Evolutionary conservation across 2,113 vertebrate species (phyloP).

Genomic region (Indicator indicator): DNA sequence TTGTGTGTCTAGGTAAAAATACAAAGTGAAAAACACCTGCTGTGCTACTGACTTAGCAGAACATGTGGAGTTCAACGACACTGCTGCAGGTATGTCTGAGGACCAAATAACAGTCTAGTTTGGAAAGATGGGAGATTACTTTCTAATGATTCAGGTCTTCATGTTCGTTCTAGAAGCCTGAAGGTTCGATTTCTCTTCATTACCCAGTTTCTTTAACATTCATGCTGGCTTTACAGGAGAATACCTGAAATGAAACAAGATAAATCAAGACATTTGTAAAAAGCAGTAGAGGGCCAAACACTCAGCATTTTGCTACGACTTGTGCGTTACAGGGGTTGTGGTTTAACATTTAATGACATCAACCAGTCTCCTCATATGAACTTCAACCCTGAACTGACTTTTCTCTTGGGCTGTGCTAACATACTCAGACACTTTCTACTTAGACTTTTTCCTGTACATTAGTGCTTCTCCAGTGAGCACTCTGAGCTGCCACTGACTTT

Average conservation of each 20-base stretch:
- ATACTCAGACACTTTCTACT: background rate
- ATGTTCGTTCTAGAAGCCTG: background rate
- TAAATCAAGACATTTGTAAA: background rate
- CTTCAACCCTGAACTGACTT: slow-evolving; percentile 20
- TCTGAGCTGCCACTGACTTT: background rate
- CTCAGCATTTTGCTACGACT: background rate
- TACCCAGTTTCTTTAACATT: background rate
- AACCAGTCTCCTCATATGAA: slow-evolving; percentile 11
- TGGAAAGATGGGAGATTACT: background rate
- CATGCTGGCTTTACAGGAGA: background rate
- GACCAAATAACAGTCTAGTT: background rate
- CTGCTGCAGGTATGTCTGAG: background rate
- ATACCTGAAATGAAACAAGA: background rate
- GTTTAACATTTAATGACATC: background rate
- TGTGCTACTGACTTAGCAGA: background rate
- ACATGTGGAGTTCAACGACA: background rate
- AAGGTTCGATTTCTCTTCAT: background rate
- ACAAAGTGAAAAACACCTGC: background rate
- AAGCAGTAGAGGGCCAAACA: background rate
- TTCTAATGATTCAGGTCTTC: background rate
- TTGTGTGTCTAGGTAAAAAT: background rate
- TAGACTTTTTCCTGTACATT: background rate
- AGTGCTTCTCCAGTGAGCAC: background rate
- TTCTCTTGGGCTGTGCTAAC: background rate
- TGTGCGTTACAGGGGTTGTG: background rate